These are phyloP conservation scores for Acipenser oxyrinchus DNA, from an alignment of 2,797 vertebrate species.

Conservation along the genomic window DNA sequence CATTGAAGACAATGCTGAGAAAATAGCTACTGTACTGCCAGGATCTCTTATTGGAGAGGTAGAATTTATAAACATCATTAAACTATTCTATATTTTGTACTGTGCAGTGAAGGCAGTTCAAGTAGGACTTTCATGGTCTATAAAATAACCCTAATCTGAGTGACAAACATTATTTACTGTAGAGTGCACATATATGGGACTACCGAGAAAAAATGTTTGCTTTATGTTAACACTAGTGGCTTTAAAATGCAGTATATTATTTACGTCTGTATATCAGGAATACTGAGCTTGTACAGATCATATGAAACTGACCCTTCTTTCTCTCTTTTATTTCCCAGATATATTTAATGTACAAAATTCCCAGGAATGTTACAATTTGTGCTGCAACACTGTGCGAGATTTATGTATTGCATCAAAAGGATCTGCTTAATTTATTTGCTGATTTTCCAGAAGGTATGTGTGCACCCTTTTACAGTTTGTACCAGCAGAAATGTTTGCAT, in stretches of 20 bases:
- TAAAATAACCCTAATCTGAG: too few species aligned
- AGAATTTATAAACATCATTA: neutral
- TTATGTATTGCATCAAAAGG: slow-evolving; percentile 18
- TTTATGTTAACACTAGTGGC: too few species aligned
- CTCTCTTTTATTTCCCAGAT: slow-evolving; percentile 9
- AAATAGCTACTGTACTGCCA: slow-evolving; percentile 21
- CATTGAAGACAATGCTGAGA: slow-evolving; percentile 6
- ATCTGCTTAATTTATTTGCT: slow-evolving; percentile 20
- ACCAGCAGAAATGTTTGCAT: too few species aligned
- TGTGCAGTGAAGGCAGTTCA: too few species aligned
- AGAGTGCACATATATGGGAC: too few species aligned
- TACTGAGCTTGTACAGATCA: too few species aligned
- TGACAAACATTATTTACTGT: too few species aligned
- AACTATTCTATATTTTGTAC: too few species aligned
- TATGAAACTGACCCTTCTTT: neutral
- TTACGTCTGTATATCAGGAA: too few species aligned
- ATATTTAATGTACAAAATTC: slow-evolving; percentile 22
- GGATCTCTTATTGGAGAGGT: slow-evolving; percentile 24
- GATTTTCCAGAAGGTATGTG: slow-evolving; percentile 24
- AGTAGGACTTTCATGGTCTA: too few species aligned
- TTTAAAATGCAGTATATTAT: too few species aligned
- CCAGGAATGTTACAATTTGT: slow-evolving; percentile 24
- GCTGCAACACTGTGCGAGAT: slow-evolving; percentile 23
- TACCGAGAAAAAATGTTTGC: too few species aligned
- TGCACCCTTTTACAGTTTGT: neutral